Evolutionary conservation across 2,888 invertebrate genomes (phyloP).

Genomic region (Bellardia pandia): DNA sequence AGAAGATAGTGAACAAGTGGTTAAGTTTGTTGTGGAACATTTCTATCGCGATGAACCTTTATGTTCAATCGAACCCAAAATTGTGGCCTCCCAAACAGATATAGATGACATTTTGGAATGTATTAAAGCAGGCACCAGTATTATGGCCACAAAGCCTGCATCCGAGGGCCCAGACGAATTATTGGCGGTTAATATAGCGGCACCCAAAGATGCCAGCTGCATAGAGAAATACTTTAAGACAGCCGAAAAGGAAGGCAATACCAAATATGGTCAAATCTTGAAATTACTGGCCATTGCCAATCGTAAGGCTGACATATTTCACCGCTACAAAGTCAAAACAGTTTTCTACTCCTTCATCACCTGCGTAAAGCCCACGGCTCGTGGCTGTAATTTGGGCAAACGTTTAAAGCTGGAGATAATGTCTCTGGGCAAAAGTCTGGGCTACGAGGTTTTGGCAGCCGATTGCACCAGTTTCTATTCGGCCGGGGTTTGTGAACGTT

Average conservation of each 20-base stretch:
- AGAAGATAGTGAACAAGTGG: conserved; percentile 2
- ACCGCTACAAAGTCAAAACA: conserved; percentile 75
- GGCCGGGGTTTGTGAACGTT: conserved; percentile 76
- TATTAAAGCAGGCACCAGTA: conserved; percentile 75
- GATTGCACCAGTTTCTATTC: conserved; percentile 81
- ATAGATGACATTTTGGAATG: conserved; percentile 60
- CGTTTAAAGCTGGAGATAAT: conserved; percentile 76
- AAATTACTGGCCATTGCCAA: conserved; percentile 77
- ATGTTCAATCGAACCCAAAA: not conserved
- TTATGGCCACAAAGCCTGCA: conserved; percentile 72
- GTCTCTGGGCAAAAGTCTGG: conserved; percentile 74
- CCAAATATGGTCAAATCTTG: conserved; percentile 79
- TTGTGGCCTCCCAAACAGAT: conserved; percentile 1
- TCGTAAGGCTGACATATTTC: conserved; percentile 76
- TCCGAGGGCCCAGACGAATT: conserved; percentile 60
- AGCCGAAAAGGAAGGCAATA: conserved; percentile 73
- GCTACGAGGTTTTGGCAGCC: conserved; percentile 76
- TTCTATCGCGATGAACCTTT: not conserved
- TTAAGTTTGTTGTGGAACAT: not conserved
- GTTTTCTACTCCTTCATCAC: conserved; percentile 78
- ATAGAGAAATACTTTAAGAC: conserved; percentile 75
- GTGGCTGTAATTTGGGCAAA: conserved; percentile 78
- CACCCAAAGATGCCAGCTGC: conserved; percentile 77
- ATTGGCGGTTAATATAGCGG: conserved; percentile 78
- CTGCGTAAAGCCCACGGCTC: conserved; percentile 75